Conservation (phyloP, 1,140 invertebrate genomes). For the Helicorthomorpha holstii region DNA sequence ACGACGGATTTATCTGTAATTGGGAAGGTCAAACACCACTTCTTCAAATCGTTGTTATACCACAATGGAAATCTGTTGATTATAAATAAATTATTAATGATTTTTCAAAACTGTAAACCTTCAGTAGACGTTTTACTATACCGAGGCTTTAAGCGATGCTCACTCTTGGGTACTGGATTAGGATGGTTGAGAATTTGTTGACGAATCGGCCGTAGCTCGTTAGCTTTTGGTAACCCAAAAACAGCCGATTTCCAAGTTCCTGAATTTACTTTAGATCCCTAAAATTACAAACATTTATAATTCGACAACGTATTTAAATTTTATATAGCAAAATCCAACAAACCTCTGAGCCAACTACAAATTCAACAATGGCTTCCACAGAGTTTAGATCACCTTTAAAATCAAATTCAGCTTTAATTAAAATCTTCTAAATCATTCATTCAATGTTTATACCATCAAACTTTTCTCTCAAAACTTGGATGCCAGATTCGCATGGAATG, state of each 20-base stretch:
- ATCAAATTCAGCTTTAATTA: constrained; percentile 5
- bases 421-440: not conserved
- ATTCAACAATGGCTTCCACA: constrained; percentile 49
- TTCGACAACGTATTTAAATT: constrained; percentile 2
- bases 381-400: constrained; percentile 47
- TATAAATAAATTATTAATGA: not conserved
- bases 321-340: too few species aligned
- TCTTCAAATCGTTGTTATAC: constrained; percentile 33
- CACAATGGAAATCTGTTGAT: too few species aligned
- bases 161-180: constrained; percentile 9
- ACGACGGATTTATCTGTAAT: constrained; percentile 64
- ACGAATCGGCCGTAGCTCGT: constrained; percentile 42
- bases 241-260: constrained; percentile 70
- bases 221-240: constrained; percentile 42
- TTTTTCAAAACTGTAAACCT: not conserved
- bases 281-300: constrained; percentile 6
- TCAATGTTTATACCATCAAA: constrained; percentile 40
- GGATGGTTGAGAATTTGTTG: constrained; percentile 38
- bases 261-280: constrained; percentile 36
- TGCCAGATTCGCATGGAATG: constrained; percentile 71
- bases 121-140: not conserved
- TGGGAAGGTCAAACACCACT: constrained; percentile 59
- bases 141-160: not conserved
- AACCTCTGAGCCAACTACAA: constrained; percentile 18
- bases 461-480: constrained; percentile 49